Conservation (phyloP, 2,113 vertebrate genomes). For the Anser cygnoides region DNA sequence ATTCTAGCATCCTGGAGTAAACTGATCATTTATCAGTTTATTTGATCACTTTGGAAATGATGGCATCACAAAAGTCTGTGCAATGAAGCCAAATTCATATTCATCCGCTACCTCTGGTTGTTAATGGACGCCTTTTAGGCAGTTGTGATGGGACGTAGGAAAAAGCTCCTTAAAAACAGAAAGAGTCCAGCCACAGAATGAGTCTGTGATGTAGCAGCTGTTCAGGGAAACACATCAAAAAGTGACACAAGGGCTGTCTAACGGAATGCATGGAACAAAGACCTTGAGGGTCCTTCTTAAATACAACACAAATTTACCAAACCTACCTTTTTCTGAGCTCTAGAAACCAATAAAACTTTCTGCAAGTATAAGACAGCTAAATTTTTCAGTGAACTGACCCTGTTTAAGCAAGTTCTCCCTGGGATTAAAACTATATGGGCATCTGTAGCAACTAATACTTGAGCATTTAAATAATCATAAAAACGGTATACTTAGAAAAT, state of each 20-base stretch:
- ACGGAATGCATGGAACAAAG: not conserved
- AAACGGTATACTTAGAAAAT: not conserved
- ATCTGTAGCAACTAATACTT: not conserved
- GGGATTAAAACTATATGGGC: not conserved
- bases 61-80: not conserved
- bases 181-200: not conserved
- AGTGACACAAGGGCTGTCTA: not conserved
- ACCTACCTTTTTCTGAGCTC: not conserved
- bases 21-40: not conserved
- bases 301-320: not conserved
- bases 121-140: not conserved
- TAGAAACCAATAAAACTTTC: not conserved
- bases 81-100: not conserved
- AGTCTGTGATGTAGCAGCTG: not conserved
- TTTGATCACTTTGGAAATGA: not conserved
- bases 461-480: not conserved
- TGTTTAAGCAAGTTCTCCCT: not conserved
- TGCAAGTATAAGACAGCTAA: fast-evolving
- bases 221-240: not conserved
- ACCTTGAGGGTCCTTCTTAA: not conserved
- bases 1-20: not conserved
- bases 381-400: not conserved
- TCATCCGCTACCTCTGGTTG: not conserved
- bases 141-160: not conserved
- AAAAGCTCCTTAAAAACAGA: not conserved